Conservation (phyloP, 2,113 vertebrate genomes). For the Bufo gargarizans region DNA sequence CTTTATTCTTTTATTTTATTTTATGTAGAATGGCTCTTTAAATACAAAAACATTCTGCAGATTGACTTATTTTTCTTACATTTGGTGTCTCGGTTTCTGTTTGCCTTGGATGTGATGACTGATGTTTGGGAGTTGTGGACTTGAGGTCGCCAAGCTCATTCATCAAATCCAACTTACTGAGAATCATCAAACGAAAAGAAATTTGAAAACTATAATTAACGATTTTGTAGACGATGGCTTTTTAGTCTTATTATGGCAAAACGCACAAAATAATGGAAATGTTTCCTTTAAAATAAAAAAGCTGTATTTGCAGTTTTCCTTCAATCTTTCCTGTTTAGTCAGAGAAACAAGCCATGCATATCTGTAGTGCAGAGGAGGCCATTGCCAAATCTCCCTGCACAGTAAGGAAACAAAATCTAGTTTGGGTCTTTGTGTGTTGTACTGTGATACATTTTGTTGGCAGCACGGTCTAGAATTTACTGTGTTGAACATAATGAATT, state of each 20-base stretch:
- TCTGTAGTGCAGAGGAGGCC: background rate
- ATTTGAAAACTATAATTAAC: constrained; percentile 57
- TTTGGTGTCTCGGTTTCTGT: constrained; percentile 39
- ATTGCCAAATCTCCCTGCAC: constrained; percentile 17
- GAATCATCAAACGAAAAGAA: constrained; percentile 47
- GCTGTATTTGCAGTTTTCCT: constrained; percentile 35
- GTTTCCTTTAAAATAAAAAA: constrained; percentile 45
- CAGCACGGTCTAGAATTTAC: background rate
- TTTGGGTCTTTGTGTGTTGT: background rate
- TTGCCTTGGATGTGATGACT: constrained; percentile 50
- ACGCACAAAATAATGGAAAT: constrained; percentile 42
- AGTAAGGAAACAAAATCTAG: background rate
- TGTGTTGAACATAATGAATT: background rate
- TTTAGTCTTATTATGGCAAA: constrained; percentile 44
- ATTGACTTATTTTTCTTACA: constrained; percentile 7
- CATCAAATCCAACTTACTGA: constrained; percentile 43
- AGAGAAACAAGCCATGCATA: constrained; percentile 30
- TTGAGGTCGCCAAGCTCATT: constrained; percentile 42
- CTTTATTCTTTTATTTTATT: background rate
- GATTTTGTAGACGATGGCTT: constrained; percentile 46
- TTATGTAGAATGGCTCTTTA: constrained; percentile 5
- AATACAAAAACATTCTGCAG: background rate
- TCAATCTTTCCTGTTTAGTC: constrained; percentile 46
- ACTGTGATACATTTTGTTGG: background rate
- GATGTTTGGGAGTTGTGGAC: constrained; percentile 44